Base-by-base conservation (phyloP, 37 sponge, comb jelly and placozoan genomes). In the Haliclona indistincta region DNA sequence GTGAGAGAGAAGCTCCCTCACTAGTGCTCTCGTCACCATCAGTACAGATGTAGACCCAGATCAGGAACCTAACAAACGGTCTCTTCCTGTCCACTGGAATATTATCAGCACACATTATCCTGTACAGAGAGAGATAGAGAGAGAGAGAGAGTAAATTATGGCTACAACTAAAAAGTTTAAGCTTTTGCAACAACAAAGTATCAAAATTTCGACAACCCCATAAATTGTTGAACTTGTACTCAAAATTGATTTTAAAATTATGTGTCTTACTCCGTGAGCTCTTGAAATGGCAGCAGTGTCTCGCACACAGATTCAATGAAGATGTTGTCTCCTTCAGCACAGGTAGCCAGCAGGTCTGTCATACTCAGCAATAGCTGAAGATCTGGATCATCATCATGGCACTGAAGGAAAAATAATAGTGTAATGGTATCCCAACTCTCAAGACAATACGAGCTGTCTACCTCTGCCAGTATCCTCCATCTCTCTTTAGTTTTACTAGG, bases 241-340 rank as follows among this genome's bases (percentile, higher is more conserved):
- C n/a, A n/a, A n/a, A n/a, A n/a, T n/a, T n/a, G n/a, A n/a, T n/a
- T n/a, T n/a, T n/a, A n/a, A n/a, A n/a, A n/a, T n/a, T n/a, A n/a
- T n/a, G n/a, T n/a, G 6, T 25, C 60, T 58, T 58, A 58, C 60
- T 58, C n/a, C 7, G n/a, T 58, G 6, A 58, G 60, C n/a, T 58
- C 60, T n/a, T 58, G 26, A 58, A 58, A 25, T 25, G 60, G n/a
- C 6, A 58, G 28, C 7, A 58, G 11, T 6, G 11, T 91, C 75
- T 91, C 87, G 41, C 93, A 92, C 34, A 92, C 75, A 22, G 81
- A 80, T 55, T 92, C 93, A 30, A 88, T 88, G 65, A 87, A 87
- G 43, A 64, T 49, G 32, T 84, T 83, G 49, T 88, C 75, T 44
- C 93, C 93, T 60, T 88, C 88, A 63, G 80, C 65, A 71, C 93